A percentile compares a stretch with the other conserved stretches of the same genome.
Conservation (phyloP, 2,888 invertebrate species). For the Tetragnatha montana region DNA sequence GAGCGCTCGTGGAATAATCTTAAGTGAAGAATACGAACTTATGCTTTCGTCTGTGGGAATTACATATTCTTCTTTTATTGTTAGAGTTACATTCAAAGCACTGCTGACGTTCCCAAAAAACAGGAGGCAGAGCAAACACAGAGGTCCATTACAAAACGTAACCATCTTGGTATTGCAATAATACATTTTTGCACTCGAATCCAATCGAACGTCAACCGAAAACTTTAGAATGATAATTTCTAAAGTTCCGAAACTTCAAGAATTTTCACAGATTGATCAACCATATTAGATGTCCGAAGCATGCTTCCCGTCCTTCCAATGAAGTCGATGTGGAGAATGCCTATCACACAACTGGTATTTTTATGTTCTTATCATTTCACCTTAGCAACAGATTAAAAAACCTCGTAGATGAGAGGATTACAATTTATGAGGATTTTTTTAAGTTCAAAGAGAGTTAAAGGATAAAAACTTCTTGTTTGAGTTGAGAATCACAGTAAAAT, state of each 20-base stretch:
- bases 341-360: slow-evolving; percentile 25
- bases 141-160: not conserved
- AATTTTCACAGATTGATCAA: not conserved
- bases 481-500: not conserved
- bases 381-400: slow-evolving; percentile 48
- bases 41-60: slow-evolving; percentile 1
- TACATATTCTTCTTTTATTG: slow-evolving; percentile 11
- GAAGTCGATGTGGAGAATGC: not conserved
- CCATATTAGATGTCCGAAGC: slow-evolving; percentile 1
- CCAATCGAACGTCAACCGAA: not conserved
- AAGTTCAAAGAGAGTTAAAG: slow-evolving; percentile 28
- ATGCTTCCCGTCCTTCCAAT: not conserved
- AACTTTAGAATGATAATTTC: not conserved
- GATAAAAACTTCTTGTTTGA: not conserved
- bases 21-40: not conserved
- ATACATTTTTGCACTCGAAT: not conserved
- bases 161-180: not conserved
- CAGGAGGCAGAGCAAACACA: not conserved
- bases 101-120: slow-evolving; percentile 4
- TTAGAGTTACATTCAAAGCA: slow-evolving; percentile 17
- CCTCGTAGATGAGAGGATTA: slow-evolving; percentile 9
- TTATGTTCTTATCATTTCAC: slow-evolving; percentile 47
- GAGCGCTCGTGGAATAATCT: slow-evolving; percentile 32
- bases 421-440: not conserved
- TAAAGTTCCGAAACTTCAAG: not conserved